These are phyloP conservation scores for Ooceraea biroi DNA, from an alignment of 1,140 invertebrate genomes.

Conservation along the genomic window DNA sequence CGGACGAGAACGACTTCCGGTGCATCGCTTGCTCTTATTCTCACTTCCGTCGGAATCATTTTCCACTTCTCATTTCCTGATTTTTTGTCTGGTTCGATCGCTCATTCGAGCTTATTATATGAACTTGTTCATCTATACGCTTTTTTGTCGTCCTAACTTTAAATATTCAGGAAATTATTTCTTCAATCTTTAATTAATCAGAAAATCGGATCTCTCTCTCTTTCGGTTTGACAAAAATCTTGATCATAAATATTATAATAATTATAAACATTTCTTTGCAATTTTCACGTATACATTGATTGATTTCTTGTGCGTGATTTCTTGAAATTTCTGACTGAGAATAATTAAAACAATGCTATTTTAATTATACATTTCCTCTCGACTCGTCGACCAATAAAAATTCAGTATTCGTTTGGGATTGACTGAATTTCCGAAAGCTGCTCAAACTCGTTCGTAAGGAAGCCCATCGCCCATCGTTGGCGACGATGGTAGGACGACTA, in stretches of 20 bases:
- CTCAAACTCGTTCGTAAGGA: not conserved
- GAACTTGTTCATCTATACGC: too few relatives aligned
- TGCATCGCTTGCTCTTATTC: not conserved
- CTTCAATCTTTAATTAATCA: too few relatives aligned
- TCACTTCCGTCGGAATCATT: constrained; percentile 14
- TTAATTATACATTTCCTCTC: not conserved
- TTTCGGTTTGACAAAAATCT: too few relatives aligned
- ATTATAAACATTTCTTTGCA: too few relatives aligned
- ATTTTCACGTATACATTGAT: too few relatives aligned
- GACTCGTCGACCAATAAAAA: not conserved
- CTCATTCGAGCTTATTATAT: not conserved
- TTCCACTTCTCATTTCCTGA: not conserved
- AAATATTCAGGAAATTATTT: too few relatives aligned
- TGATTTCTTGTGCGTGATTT: too few relatives aligned
- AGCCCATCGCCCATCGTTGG: not conserved
- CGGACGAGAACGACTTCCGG: constrained; percentile 1
- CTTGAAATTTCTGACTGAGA: too few relatives aligned
- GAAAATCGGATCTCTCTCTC: too few relatives aligned
- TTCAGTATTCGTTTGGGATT: not conserved
- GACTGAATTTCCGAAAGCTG: not conserved
- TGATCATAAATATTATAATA: too few relatives aligned
- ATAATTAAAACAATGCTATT: too few relatives aligned
- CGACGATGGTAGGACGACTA: not conserved
- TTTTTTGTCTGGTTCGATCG: not conserved
- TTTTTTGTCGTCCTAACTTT: too few relatives aligned